Evolutionary conservation across 1,140 invertebrate genomes (phyloP).

Genomic region (Trichonephila inaurata): DNA sequence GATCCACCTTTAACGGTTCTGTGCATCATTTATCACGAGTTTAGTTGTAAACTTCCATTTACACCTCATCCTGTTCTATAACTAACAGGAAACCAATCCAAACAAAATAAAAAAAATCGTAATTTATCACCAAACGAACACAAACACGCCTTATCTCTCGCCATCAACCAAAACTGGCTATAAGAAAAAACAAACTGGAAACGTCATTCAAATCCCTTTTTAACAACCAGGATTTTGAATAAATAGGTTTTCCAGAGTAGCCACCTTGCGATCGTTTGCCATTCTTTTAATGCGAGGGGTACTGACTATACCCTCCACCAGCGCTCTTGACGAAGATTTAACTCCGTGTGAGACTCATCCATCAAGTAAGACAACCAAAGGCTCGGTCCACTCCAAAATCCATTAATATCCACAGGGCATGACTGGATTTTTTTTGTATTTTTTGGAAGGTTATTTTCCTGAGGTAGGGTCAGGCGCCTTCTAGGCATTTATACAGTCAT

Average conservation of each 20-base stretch:
- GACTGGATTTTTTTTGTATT: constrained; percentile 44
- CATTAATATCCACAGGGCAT: constrained; percentile 64
- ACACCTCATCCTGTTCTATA: too few relatives aligned
- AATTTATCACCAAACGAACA: not conserved
- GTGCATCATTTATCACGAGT: too few relatives aligned
- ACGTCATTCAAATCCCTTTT: not conserved
- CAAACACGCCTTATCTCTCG: not conserved
- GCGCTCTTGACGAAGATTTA: constrained; percentile 22
- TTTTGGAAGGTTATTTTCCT: constrained; percentile 27
- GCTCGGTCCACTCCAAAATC: constrained; percentile 68
- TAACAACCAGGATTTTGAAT: constrained; percentile 12
- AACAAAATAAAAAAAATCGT: not conserved
- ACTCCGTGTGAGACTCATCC: constrained; percentile 13
- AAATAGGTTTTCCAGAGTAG: not conserved
- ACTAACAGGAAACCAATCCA: too few relatives aligned
- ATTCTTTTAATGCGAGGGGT: not conserved
- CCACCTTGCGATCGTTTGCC: not conserved
- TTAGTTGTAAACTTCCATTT: too few relatives aligned
- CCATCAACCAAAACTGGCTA: not conserved
- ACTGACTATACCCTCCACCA: not conserved
- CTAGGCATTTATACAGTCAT: constrained; percentile 71
- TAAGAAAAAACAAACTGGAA: not conserved
- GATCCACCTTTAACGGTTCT: too few relatives aligned
- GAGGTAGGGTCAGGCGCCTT: constrained; percentile 28
- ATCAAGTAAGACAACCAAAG: constrained; percentile 50